Percentiles rank a stretch among this genome's conserved stretches.
Conservation (phyloP, 2,113 vertebrate species). For the Syngnathus floridae region DNA sequence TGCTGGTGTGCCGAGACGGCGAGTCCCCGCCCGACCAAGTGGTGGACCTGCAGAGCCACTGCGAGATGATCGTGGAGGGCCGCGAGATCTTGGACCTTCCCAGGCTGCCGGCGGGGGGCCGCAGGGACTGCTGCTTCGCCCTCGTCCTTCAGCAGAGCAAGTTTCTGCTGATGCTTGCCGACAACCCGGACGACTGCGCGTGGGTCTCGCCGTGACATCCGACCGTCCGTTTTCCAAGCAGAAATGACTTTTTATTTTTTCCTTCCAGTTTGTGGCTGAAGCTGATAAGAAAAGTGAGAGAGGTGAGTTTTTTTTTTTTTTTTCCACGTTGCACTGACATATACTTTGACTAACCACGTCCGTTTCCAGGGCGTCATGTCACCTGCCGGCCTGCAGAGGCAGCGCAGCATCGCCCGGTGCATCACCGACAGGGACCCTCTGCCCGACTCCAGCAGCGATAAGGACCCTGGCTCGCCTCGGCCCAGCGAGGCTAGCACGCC, state of each 20-base stretch:
- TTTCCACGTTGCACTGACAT: too few species aligned
- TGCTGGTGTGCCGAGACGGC: slow-evolving; percentile 70
- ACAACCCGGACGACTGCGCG: slow-evolving; percentile 72
- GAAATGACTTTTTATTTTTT: slow-evolving; percentile 20
- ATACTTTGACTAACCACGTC: background rate
- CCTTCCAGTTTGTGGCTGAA: slow-evolving; percentile 71
- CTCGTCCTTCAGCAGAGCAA: slow-evolving; percentile 71
- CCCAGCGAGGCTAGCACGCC: slow-evolving; percentile 43
- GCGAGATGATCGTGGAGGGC: slow-evolving; percentile 69
- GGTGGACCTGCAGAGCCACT: slow-evolving; percentile 64
- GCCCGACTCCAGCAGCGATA: slow-evolving; percentile 53
- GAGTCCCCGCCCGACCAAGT: slow-evolving; percentile 72
- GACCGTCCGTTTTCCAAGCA: background rate
- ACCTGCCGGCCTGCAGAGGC: slow-evolving; percentile 55
- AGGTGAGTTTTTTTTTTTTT: slow-evolving; percentile 62
- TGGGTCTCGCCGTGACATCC: slow-evolving; percentile 19
- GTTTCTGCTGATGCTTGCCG: slow-evolving; percentile 70
- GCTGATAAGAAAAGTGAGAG: slow-evolving; percentile 74
- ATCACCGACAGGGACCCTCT: slow-evolving; percentile 67
- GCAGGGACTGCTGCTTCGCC: slow-evolving; percentile 76
- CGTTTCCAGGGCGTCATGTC: slow-evolving; percentile 56
- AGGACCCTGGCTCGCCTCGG: slow-evolving; percentile 57
- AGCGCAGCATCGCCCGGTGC: slow-evolving; percentile 59
- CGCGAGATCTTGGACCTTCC: slow-evolving; percentile 73
- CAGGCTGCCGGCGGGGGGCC: slow-evolving; percentile 67